Evolutionary conservation across 2,797 vertebrate genomes (phyloP), one percentile per base, ranked within the genome.

Genomic region (Anguilla pacifica): DNA sequence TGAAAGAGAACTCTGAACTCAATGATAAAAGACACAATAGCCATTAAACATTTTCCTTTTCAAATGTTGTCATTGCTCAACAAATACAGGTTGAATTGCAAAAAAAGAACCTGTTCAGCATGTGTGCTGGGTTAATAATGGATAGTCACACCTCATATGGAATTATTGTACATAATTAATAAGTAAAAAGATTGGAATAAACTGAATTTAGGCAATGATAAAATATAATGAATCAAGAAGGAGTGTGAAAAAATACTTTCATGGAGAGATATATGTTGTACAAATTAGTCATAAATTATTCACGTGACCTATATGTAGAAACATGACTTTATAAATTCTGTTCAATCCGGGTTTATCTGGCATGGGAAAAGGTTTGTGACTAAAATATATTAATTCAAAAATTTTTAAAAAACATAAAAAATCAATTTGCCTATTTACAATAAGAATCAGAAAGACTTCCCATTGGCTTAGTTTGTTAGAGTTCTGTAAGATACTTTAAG

Each of bases 161-260:
- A 79, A 89, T 95, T 93, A 88, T 89, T 88, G 89, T 93, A 88
- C 28, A 93, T 61, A 89, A 91, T 89, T 90, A 87, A 89, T 89
- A 94, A 93, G 86, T 91, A 93, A 90, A 93, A 92, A 94, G 93
- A 93, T 82, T 82, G 43, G 51, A 82, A 51, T 82, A 51, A 82
- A 70, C 7, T 77, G 39, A 82, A 82, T 49, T 46, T 49, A 46
- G 25, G 17, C 39, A 79, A 79, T 46, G 39, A 79, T 46, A 7
- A 79, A 72, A 72, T 31, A 46, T 46, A 79, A 79, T 19, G 79
- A 51, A 25, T 51, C 43, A 49, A 22, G 79, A 51, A 10, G 25
- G 46, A 51, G 3, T n/a, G 35, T 43, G 13, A 77, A 0, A 43
- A 79, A 81, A 6, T 46, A 6, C 25, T 82, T 25, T 2, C 35